Evolutionary conservation across 2,797 vertebrate genomes (phyloP).

Genomic region (Linurgus olivaceus): DNA sequence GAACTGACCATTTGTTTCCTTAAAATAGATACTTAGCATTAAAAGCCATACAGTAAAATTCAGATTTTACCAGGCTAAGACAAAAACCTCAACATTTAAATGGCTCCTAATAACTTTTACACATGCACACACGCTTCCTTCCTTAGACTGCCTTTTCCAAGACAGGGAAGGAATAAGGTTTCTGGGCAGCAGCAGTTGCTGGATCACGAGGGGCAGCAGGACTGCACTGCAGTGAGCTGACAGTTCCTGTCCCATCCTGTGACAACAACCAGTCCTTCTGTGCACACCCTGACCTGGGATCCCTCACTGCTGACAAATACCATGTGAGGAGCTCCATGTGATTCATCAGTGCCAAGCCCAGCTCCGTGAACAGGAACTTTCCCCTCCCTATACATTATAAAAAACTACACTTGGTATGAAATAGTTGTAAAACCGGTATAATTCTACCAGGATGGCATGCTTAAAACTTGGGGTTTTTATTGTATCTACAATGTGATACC

Average conservation of each 20-base stretch:
- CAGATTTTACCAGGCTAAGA: not conserved
- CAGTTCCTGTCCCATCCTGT: not conserved
- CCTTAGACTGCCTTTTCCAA: not conserved
- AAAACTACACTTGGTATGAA: not conserved
- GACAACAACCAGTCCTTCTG: not conserved
- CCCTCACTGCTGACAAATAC: not conserved
- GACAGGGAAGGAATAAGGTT: not conserved
- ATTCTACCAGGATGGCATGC: not conserved
- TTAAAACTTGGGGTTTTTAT: not conserved
- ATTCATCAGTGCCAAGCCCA: not conserved
- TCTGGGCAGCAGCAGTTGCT: not conserved
- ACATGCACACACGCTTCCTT: not conserved
- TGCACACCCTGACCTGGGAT: not conserved
- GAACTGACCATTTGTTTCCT: slow-evolving; percentile 22
- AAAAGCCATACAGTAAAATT: not conserved
- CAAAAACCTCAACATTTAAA: slow-evolving; percentile 11
- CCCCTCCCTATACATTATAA: not conserved
- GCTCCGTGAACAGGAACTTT: not conserved
- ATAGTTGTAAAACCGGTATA: not conserved
- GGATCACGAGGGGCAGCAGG: not conserved
- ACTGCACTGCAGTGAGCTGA: not conserved
- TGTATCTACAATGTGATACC: not conserved
- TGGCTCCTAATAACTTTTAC: not conserved
- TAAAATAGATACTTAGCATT: slow-evolving; percentile 27
- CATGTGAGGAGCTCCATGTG: not conserved